A percentile compares a stretch with the other conserved stretches of the same genome.
Evolutionary conservation across 2,888 invertebrate genomes (phyloP).

Genomic region (Lithophane semibrunnea): DNA sequence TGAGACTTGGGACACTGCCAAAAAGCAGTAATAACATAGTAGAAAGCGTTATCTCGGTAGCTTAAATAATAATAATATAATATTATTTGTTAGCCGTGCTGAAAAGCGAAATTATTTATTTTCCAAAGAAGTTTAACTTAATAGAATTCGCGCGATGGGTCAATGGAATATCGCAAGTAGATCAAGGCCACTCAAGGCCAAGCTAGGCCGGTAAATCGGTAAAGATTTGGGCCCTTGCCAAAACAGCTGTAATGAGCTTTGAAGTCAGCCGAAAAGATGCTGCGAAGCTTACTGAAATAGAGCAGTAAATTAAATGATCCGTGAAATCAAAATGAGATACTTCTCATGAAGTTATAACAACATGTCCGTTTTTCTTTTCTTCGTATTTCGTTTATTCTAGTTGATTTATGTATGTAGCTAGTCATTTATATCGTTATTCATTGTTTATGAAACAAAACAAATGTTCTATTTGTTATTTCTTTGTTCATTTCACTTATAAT

Average conservation of each 20-base stretch:
- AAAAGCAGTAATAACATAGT: slow-evolving; percentile 48
- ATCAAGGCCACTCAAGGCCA: slow-evolving; percentile 66
- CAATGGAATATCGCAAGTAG: slow-evolving; percentile 59
- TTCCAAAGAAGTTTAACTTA: slow-evolving; percentile 22
- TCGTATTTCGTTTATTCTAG: slow-evolving; percentile 4
- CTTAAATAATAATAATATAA: slow-evolving; percentile 51
- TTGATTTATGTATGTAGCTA: slow-evolving; percentile 27
- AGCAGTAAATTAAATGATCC: slow-evolving; percentile 47
- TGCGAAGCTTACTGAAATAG: slow-evolving; percentile 35
- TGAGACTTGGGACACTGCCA: slow-evolving; percentile 59
- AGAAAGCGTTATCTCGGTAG: slow-evolving; percentile 44
- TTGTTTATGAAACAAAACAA: slow-evolving; percentile 5
- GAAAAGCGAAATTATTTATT: slow-evolving; percentile 43
- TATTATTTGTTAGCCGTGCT: slow-evolving; percentile 33
- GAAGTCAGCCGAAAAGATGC: slow-evolving; percentile 57
- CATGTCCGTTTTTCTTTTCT: slow-evolving; percentile 11
- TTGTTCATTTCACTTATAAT: not conserved
- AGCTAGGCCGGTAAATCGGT: slow-evolving; percentile 49
- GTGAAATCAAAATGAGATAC: slow-evolving; percentile 56
- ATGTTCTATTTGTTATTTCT: not conserved
- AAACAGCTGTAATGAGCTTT: slow-evolving; percentile 59
- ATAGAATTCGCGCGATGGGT: slow-evolving; percentile 43
- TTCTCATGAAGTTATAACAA: slow-evolving; percentile 30
- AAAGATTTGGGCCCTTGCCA: slow-evolving; percentile 60
- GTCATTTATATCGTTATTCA: slow-evolving; percentile 1